Evolutionary conservation across 2,888 invertebrate genomes (phyloP).

Genomic region (Eueremaeus valkanovi): DNA sequence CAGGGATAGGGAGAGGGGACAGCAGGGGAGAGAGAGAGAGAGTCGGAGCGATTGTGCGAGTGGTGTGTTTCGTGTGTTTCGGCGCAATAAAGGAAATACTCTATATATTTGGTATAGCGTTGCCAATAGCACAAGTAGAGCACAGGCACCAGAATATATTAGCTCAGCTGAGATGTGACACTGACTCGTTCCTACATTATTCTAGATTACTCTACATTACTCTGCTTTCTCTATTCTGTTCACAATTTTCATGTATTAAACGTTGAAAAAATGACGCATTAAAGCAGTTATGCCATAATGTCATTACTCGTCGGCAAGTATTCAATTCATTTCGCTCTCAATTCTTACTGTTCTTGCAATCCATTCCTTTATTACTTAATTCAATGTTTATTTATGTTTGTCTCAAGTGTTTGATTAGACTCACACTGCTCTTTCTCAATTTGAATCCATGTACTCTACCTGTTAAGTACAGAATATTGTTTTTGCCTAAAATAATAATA

Average conservation of each 20-base stretch:
- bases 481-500: too few relatives aligned
- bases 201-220: too few relatives aligned
- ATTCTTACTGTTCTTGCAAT: not conserved
- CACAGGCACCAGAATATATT: conserved; percentile 13
- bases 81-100: conserved; percentile 25
- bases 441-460: too few relatives aligned
- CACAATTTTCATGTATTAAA: not conserved
- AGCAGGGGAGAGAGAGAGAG: not conserved
- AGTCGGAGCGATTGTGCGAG: not conserved
- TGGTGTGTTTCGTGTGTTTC: conserved; percentile 1
- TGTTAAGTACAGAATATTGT: too few relatives aligned
- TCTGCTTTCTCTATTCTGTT: not conserved
- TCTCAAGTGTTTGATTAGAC: too few relatives aligned
- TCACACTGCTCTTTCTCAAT: too few relatives aligned
- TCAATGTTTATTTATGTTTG: too few relatives aligned
- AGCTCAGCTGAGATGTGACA: conserved; percentile 35
- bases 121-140: not conserved
- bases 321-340: not conserved
- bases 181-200: too few relatives aligned
- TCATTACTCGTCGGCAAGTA: conserved; percentile 30
- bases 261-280: conserved; percentile 26
- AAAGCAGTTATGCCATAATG: conserved; percentile 32
- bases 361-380: too few relatives aligned
- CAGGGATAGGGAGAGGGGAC: not conserved
- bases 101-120: not conserved